Conservation (phyloP, 37 sponge, comb jelly and placozoan species). For the Oscarella lobularis region DNA sequence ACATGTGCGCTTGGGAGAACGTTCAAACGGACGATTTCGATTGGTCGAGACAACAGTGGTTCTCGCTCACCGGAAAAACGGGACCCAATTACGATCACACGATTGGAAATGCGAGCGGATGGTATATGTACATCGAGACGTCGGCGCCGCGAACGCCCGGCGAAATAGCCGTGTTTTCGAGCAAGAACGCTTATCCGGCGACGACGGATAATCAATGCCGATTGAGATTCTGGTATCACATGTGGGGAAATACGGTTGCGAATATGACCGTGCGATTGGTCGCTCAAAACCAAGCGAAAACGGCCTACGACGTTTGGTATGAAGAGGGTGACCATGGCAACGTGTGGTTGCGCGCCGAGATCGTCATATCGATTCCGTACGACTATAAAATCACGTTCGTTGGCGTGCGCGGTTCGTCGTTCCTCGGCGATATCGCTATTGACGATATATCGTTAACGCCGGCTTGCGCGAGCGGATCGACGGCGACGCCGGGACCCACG, state of each 20-base stretch:
- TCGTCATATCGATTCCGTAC: neutral
- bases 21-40: neutral
- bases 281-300: neutral
- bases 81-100: constrained; percentile 25
- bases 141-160: neutral
- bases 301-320: neutral
- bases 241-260: neutral
- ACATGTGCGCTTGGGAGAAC: neutral
- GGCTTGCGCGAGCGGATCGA: too few species aligned
- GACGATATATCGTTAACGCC: too few species aligned
- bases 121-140: constrained; percentile 29
- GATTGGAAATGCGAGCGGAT: constrained; percentile 4
- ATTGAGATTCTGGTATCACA: constrained; percentile 7
- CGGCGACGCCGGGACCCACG: too few species aligned
- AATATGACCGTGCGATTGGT: neutral
- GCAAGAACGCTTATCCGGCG: too few species aligned
- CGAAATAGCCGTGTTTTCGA: neutral
- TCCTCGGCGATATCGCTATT: too few species aligned
- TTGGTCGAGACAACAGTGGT: neutral
- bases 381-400: too few species aligned
- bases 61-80: neutral
- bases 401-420: too few species aligned
- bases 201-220: too few species aligned
- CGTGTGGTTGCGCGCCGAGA: neutral
- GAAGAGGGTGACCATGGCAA: neutral